Conservation (phyloP, 30 jellyfish, hydroid and myxozoan genomes). For the Aurelia aurita complex sp. Pacific region DNA sequence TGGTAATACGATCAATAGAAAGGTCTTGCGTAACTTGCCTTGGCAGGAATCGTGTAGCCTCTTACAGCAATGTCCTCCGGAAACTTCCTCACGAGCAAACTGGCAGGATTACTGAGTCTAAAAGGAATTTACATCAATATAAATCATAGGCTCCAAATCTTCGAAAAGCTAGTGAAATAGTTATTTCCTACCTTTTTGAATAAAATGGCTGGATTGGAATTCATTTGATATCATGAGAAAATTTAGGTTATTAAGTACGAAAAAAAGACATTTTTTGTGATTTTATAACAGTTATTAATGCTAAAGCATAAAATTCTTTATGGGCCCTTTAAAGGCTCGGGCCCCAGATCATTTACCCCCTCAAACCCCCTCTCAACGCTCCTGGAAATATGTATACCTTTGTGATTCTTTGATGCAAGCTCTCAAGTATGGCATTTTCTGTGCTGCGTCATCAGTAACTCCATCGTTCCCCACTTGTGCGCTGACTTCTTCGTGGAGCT, state of each 20-base stretch:
- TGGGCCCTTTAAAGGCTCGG: too few species aligned
- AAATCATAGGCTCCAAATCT: not conserved
- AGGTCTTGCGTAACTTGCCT: not conserved
- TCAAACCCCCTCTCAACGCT: too few species aligned
- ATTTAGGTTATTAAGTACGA: too few species aligned
- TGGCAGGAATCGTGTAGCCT: slow-evolving; percentile 20
- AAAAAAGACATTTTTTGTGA: too few species aligned
- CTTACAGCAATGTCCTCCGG: slow-evolving; percentile 19
- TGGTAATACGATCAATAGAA: not conserved
- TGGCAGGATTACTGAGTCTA: slow-evolving; percentile 6
- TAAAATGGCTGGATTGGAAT: too few species aligned
- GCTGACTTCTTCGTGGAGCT: slow-evolving; percentile 24
- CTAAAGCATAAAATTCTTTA: too few species aligned
- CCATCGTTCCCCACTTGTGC: slow-evolving; percentile 7
- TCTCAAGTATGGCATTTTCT: slow-evolving; percentile 45
- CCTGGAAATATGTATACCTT: slow-evolving; percentile 6
- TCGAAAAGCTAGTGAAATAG: not conserved
- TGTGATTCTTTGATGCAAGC: slow-evolving; percentile 50
- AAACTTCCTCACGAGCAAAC: not conserved
- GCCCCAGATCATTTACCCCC: too few species aligned
- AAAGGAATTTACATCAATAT: not conserved
- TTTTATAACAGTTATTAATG: too few species aligned
- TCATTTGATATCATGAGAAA: too few species aligned
- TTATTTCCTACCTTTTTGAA: too few species aligned
- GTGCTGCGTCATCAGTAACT: slow-evolving; percentile 14